phyloP scores from a whole-genome alignment of 2,888 invertebrate species.

The Lacanobia wlatinum region DNA sequence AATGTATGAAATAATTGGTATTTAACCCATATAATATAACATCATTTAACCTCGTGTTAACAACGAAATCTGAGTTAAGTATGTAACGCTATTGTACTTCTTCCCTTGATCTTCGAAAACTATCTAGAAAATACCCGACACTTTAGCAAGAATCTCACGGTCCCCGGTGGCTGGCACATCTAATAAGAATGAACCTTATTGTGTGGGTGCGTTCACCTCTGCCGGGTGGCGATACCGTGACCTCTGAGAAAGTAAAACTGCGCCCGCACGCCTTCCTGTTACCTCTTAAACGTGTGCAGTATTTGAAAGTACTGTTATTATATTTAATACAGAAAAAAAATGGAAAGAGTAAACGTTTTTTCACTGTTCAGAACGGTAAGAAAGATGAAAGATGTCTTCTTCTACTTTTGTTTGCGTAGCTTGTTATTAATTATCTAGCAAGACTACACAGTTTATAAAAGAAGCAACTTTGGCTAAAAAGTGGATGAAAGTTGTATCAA shows the following conservation, averaged over 20 bases:
- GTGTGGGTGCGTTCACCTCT: conserved; percentile 70
- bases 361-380: background rate
- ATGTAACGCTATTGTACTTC: no score
- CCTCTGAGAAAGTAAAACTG: conserved; percentile 65
- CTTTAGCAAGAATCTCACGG: conserved; percentile 53
- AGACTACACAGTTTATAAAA: no score
- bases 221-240: conserved; percentile 62
- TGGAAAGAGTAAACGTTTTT: conserved; percentile 1
- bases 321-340: conserved; percentile 9
- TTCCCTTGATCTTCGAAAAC: background rate
- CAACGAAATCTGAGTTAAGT: no score
- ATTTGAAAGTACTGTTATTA: conserved; percentile 39
- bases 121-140: conserved; percentile 32
- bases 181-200: conserved; percentile 67
- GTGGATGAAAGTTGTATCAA: no score
- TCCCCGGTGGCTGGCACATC: conserved; percentile 58
- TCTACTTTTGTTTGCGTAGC: no score
- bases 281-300: conserved; percentile 36
- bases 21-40: no score
- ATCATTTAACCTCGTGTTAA: no score
- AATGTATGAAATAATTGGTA: no score
- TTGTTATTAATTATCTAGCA: no score
- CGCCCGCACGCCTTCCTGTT: conserved; percentile 58
- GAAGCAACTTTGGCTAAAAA: no score
- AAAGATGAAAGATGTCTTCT: background rate